Percentiles rank a stretch among this genome's conserved stretches.
These are phyloP conservation scores for Heliconius sara DNA, from an alignment of 2,888 invertebrate species.

Conservation along the genomic window DNA sequence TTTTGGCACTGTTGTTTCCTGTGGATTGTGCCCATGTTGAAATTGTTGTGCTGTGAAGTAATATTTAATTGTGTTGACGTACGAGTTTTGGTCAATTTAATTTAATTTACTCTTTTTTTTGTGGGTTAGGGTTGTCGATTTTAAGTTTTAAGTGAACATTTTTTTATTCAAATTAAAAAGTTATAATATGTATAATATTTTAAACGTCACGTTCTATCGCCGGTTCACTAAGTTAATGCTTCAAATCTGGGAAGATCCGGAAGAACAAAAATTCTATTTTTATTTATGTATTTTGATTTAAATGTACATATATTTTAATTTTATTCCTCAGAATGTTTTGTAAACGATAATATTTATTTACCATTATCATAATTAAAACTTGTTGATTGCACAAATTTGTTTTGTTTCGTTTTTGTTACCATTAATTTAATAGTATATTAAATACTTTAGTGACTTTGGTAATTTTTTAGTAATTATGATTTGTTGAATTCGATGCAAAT, in stretches of 20 bases:
- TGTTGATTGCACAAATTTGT: not conserved
- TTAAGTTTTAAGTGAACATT: not conserved
- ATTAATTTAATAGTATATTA: not conserved
- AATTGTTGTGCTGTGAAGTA: slow-evolving; percentile 28
- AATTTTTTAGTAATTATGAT: too few relatives aligned
- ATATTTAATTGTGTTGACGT: slow-evolving; percentile 50
- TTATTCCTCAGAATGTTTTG: not conserved
- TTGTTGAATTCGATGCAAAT: not conserved
- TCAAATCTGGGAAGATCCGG: not conserved
- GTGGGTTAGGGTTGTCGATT: slow-evolving; percentile 3
- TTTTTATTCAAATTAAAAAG: not conserved
- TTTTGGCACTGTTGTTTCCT: slow-evolving; percentile 57
- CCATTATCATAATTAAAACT: not conserved
- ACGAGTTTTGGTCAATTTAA: slow-evolving; percentile 10
- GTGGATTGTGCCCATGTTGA: slow-evolving; percentile 45
- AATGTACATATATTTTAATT: not conserved
- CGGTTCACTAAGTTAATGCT: not conserved
- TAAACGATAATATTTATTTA: not conserved
- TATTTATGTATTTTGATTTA: not conserved
- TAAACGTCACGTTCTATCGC: not conserved
- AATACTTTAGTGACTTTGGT: too few relatives aligned
- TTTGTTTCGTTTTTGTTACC: not conserved
- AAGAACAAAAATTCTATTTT: not conserved
- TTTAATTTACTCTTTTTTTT: not conserved
- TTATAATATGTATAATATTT: not conserved